These are phyloP conservation scores for Diplolepis rosae DNA, from an alignment of 2,888 invertebrate genomes.

Conservation along the genomic window DNA sequence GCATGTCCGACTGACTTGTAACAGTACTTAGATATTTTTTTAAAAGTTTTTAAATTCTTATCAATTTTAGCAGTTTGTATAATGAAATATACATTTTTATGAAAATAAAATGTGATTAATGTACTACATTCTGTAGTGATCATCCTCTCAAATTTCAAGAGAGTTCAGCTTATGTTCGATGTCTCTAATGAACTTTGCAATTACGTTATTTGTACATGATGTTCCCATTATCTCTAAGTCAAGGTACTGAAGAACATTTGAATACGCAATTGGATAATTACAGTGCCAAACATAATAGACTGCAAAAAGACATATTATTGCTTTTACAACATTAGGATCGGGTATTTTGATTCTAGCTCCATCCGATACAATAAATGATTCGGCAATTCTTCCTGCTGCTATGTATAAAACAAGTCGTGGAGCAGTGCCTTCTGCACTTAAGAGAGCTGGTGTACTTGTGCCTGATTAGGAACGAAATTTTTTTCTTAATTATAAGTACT, in stretches of 20 bases:
- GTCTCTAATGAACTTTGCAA: too few species aligned
- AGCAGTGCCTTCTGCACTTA: not conserved
- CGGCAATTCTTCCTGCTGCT: slow-evolving; percentile 2
- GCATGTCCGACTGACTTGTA: not conserved
- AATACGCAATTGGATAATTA: slow-evolving; percentile 3
- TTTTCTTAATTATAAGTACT: not conserved
- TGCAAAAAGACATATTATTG: not conserved
- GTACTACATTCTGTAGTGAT: too few species aligned
- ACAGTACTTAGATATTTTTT: too few species aligned
- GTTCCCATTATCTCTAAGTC: not conserved
- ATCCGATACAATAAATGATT: slow-evolving; percentile 1
- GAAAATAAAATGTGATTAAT: too few species aligned
- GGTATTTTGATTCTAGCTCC: not conserved
- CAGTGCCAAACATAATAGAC: slow-evolving; percentile 10
- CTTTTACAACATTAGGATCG: not conserved
- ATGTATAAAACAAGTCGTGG: slow-evolving; percentile 1
- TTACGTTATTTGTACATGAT: too few species aligned
- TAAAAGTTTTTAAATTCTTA: too few species aligned
- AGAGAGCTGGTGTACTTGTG: not conserved
- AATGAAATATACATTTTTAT: too few species aligned
- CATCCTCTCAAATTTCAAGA: too few species aligned
- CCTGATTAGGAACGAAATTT: slow-evolving; percentile 29
- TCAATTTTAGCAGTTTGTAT: too few species aligned
- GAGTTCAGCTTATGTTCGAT: too few species aligned
- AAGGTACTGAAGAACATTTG: not conserved